A percentile compares a stretch with the other conserved stretches of the same genome.
Conservation (phyloP, 2,888 invertebrate species). For the Leptinotarsa tumamoca region DNA sequence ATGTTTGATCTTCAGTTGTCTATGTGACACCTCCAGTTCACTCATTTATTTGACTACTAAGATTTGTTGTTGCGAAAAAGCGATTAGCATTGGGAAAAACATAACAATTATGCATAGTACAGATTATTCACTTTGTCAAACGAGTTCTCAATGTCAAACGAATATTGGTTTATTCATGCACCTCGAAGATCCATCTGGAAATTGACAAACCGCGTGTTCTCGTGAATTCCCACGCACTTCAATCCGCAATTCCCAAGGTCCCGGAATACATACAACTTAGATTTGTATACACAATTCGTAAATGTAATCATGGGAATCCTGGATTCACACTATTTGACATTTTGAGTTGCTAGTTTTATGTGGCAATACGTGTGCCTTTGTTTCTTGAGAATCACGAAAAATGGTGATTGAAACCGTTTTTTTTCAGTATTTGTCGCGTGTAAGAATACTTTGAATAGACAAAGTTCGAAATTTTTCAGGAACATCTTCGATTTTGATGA, state of each 20-base stretch:
- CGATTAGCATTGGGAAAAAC: too few relatives aligned
- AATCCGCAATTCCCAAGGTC: conserved; percentile 36
- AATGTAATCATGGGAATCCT: conserved; percentile 32
- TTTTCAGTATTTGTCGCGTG: neutral
- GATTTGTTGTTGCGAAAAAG: too few relatives aligned
- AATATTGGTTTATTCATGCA: neutral
- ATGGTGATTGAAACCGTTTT: neutral
- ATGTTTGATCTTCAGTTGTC: too few relatives aligned
- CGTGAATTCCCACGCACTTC: conserved; percentile 39
- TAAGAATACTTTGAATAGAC: too few relatives aligned
- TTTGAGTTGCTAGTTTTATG: neutral
- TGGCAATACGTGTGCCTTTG: neutral
- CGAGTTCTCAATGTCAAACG: too few relatives aligned
- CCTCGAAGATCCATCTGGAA: neutral
- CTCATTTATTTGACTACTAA: too few relatives aligned
- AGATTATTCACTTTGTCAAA: too few relatives aligned
- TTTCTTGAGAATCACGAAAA: neutral
- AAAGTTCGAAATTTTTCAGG: too few relatives aligned
- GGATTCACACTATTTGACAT: neutral
- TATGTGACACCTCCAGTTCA: too few relatives aligned
- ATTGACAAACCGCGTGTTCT: conserved; percentile 23
- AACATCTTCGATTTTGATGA: too few relatives aligned
- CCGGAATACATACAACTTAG: conserved; percentile 22
- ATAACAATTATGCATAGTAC: too few relatives aligned
- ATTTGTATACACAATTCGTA: conserved; percentile 32